Evolutionary conservation across 2,113 vertebrate species (phyloP), one percentile per base, ranked within the genome.

Genomic region (Thymallus thymallus): DNA sequence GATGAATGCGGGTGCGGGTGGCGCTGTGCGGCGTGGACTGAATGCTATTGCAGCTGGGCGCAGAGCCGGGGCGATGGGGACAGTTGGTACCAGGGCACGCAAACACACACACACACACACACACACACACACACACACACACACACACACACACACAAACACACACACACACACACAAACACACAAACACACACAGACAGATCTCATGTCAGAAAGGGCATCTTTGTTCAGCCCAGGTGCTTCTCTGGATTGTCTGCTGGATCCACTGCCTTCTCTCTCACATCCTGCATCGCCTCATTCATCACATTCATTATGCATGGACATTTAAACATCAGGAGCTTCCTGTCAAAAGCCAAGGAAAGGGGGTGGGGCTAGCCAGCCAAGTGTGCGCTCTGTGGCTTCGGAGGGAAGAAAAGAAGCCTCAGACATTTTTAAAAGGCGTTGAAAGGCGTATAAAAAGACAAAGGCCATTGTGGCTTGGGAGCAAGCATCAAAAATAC

Each of bases 221-320:
- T 91, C 94, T 95, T 95, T 96, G 94, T 95, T 88, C 80, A 85
- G 84, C 89, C 92, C 95, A 94, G 94, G 93, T 95, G 92, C 92
- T 93, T 51, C 88, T 75, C 89, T 89, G 86, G 85, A 89, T 92
- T 89, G 86, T 87, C 89, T 90, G 88, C 26, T 26, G 26, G 26
- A 26, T 26, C 26, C 26, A 26, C 26, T 26, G 26, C 26, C 85
- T 90, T 86, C 48, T 51, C 48, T 51, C 16, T 14, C 88, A 88
- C 91, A 92, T 94, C 93, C 94, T 92, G 94, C 93, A 90, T 86
- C 82, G 84, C 63, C 91, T 92, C 88, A 92, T 94, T 92, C 87
- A 94, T 95, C 13, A 92, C 88, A 92, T 94, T 92, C 87, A 94
- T 95, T 94, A 94, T 94, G 92, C 89, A 94, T 93, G 92, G 83